These are phyloP conservation scores for Chionoecetes opilio DNA, from an alignment of 1,140 invertebrate species.

Conservation along the genomic window DNA sequence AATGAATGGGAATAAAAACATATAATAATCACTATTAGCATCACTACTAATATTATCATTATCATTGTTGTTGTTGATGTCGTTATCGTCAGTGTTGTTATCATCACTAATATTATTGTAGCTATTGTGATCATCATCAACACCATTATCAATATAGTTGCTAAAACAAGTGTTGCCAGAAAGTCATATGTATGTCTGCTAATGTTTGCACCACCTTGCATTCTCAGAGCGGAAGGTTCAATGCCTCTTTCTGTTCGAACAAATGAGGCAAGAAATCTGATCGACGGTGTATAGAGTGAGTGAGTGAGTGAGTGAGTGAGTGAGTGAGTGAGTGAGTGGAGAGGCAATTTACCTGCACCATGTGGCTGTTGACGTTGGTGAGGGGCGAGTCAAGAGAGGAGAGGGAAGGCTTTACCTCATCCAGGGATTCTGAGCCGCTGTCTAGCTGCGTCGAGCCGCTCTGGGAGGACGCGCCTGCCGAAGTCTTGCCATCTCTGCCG, in stretches of 20 bases:
- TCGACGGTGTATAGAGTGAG: neutral
- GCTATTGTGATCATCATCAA: constrained; percentile 33
- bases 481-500: constrained; percentile 70
- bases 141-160: neutral
- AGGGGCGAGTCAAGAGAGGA: constrained; percentile 71
- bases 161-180: too few relatives aligned
- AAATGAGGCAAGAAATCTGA: too few relatives aligned
- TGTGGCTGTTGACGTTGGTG: constrained; percentile 69
- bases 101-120: constrained; percentile 4
- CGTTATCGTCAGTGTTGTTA: neutral
- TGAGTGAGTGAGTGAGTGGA: neutral
- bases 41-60: constrained; percentile 36
- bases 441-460: constrained; percentile 70
- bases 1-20: too few relatives aligned
- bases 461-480: constrained; percentile 42
- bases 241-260: too few relatives aligned
- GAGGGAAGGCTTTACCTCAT: constrained; percentile 71
- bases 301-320: neutral
- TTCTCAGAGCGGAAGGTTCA: too few relatives aligned
- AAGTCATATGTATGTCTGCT: too few relatives aligned
- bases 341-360: constrained; percentile 16
- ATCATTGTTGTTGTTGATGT: constrained; percentile 29
- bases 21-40: too few relatives aligned
- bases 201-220: too few relatives aligned
- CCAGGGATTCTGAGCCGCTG: constrained; percentile 75